A percentile compares a stretch with the other conserved stretches of the same genome.
Conservation (phyloP, 2,888 invertebrate genomes). For the Podotricha telesiphe region DNA sequence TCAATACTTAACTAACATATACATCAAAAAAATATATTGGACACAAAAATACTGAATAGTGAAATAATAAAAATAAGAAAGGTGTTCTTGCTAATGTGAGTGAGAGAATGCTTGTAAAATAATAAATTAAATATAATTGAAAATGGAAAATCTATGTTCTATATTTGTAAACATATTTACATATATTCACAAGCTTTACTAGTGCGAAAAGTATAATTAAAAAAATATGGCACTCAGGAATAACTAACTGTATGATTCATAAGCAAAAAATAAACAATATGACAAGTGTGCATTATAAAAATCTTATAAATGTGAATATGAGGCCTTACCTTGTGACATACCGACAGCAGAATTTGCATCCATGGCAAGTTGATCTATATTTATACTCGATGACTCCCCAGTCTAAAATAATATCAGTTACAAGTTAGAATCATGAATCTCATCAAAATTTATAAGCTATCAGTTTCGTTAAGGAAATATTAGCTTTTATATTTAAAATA, state of each 20-base stretch:
- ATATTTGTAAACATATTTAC: too few relatives aligned
- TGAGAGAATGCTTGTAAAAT: too few relatives aligned
- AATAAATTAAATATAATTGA: too few relatives aligned
- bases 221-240: background rate
- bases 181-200: too few relatives aligned
- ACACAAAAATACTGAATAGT: background rate
- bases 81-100: too few relatives aligned
- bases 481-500: background rate
- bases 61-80: background rate
- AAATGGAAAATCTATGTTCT: too few relatives aligned
- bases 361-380: constrained; percentile 62
- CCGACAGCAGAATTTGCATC: constrained; percentile 57
- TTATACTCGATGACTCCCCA: constrained; percentile 61
- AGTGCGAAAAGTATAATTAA: too few relatives aligned
- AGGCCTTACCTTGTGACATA: constrained; percentile 64
- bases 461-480: background rate
- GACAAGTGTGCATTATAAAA: constrained; percentile 10
- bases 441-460: background rate
- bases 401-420: constrained; percentile 52
- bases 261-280: constrained; percentile 9
- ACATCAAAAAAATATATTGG: background rate
- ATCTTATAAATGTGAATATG: background rate
- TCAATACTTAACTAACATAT: background rate
- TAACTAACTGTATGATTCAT: background rate
- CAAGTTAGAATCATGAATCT: background rate